These are phyloP conservation scores for Ctena decussata DNA, from an alignment of 2,888 invertebrate genomes.

Conservation along the genomic window DNA sequence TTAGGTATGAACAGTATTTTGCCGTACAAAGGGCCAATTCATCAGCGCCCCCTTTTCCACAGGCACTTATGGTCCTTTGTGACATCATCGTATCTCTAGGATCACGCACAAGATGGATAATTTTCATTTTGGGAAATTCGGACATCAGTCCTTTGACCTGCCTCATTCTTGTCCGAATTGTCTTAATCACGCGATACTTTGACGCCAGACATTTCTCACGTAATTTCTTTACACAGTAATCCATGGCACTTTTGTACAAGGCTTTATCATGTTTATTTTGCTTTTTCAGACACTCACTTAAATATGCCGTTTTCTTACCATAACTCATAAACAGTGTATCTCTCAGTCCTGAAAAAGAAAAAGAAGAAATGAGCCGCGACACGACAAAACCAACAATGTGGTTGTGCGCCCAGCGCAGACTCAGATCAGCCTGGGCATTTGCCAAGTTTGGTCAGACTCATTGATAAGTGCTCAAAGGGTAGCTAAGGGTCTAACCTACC, in stretches of 20 bases:
- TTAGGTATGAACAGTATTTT: background rate
- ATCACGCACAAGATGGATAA: background rate
- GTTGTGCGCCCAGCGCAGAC: too few species aligned
- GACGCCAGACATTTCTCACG: background rate
- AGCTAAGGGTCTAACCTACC: too few species aligned
- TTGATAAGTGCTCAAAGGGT: too few species aligned
- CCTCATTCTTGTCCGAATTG: background rate
- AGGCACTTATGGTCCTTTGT: background rate
- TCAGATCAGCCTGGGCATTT: too few species aligned
- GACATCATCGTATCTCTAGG: slow-evolving; percentile 1
- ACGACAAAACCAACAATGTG: too few species aligned
- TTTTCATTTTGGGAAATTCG: background rate
- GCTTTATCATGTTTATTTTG: background rate
- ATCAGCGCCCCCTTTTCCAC: background rate
- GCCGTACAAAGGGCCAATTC: background rate
- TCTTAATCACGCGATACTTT: background rate
- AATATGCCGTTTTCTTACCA: background rate
- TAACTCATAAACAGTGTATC: background rate
- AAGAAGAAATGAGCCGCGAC: too few species aligned
- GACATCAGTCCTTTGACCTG: background rate
- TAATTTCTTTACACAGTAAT: background rate
- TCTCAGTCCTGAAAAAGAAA: background rate
- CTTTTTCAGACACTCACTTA: background rate
- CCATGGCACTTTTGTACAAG: too few species aligned
- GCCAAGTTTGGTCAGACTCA: too few species aligned